Evolutionary conservation across 1,140 invertebrate species (phyloP).

Genomic region (Temnothorax curvispinosus): DNA sequence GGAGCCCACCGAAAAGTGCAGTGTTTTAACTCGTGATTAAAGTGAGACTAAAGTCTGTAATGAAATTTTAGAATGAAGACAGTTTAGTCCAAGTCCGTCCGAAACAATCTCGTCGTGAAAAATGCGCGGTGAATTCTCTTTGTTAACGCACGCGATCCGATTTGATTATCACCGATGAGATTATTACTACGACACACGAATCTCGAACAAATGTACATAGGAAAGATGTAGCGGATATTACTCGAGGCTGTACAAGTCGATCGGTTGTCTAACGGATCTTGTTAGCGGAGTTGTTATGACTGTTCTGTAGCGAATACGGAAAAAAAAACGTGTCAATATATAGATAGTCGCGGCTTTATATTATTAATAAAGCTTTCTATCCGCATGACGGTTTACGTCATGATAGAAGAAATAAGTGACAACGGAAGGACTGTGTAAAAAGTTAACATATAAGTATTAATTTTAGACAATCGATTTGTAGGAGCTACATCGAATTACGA

Average conservation of each 20-base stretch:
- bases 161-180: conserved; percentile 49
- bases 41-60: conserved; percentile 67
- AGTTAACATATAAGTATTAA: conserved; percentile 46
- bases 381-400: conserved; percentile 4
- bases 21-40: conserved; percentile 74
- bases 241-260: conserved; percentile 57
- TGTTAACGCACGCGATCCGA: conserved; percentile 3
- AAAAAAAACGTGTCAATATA: conserved; percentile 38
- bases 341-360: conserved; percentile 23
- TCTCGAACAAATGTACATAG: conserved; percentile 71
- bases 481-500: conserved; percentile 59
- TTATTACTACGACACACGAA: conserved; percentile 62
- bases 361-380: conserved; percentile 41
- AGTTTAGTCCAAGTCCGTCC: conserved; percentile 84
- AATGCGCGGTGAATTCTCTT: conserved; percentile 44
- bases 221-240: conserved; percentile 57
- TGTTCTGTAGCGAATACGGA: background rate
- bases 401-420: background rate
- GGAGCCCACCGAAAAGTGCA: conserved; percentile 75
- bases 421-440: conserved; percentile 16
- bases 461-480: conserved; percentile 70
- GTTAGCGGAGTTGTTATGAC: conserved; percentile 34
- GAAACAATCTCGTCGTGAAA: conserved; percentile 80
- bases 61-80: conserved; percentile 69
- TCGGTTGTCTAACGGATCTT: conserved; percentile 61